Percentiles rank a stretch among this genome's conserved stretches.
Conservation (phyloP, 2,113 vertebrate species). For the Uria aalge region DNA sequence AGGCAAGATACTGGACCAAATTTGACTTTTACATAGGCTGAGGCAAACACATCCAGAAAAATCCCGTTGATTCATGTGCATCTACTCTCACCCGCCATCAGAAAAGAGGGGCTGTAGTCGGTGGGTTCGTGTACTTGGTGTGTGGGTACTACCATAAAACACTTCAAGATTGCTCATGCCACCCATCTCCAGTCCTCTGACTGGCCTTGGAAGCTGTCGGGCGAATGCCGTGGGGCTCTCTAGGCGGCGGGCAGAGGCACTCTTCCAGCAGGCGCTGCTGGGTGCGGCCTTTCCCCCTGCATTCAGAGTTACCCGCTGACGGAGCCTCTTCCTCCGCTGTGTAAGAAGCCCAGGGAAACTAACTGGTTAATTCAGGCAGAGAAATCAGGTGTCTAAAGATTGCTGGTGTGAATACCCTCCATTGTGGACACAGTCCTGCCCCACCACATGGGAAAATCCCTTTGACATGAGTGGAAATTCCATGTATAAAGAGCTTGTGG, state of each 20-base stretch:
- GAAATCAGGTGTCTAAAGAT: not conserved
- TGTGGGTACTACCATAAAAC: not conserved
- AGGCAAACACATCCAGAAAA: not conserved
- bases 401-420: not conserved
- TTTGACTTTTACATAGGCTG: not conserved
- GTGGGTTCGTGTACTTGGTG: accelerated
- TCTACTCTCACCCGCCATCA: not conserved
- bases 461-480: slow-evolving; percentile 2
- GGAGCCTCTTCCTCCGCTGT: not conserved
- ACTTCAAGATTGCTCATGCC: not conserved
- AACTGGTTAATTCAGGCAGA: not conserved
- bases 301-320: not conserved
- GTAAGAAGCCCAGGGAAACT: not conserved
- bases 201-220: not conserved
- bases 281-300: not conserved
- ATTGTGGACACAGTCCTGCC: not conserved
- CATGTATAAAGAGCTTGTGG: not conserved
- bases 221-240: not conserved
- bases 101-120: not conserved
- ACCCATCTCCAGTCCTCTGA: not conserved
- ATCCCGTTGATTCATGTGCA: not conserved
- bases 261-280: not conserved
- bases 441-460: slow-evolving; percentile 9
- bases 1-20: not conserved
- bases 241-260: not conserved